phyloP scores from a whole-genome alignment of 2,113 vertebrate genomes.

The Psittacara wagleri region DNA sequence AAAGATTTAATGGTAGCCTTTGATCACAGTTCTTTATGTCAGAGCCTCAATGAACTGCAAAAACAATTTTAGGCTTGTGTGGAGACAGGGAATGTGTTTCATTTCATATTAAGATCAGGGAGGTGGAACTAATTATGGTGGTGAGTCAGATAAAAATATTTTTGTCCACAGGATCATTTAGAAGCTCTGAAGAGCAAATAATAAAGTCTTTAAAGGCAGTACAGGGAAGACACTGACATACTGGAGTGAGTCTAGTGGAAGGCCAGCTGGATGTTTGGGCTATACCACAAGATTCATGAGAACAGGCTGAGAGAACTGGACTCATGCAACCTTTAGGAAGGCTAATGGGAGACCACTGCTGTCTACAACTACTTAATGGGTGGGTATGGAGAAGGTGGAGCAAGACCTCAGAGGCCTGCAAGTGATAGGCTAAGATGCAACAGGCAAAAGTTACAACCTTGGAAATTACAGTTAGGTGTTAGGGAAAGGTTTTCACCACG shows the following conservation, averaged over 20 bases:
- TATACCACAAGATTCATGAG: neutral
- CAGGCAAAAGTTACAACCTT: neutral
- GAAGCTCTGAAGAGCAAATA: neutral
- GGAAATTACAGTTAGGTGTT: neutral
- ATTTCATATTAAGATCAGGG: neutral
- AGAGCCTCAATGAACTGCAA: neutral
- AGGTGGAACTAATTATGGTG: neutral
- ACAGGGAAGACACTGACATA: neutral
- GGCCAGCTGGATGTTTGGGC: neutral
- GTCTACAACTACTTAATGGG: neutral
- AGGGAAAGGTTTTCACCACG: neutral
- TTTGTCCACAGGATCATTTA: neutral
- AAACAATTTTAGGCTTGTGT: neutral
- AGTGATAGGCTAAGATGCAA: neutral
- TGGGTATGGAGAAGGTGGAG: neutral
- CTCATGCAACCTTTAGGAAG: neutral
- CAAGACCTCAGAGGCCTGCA: neutral
- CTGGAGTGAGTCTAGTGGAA: neutral
- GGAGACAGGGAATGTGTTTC: neutral
- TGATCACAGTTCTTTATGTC: neutral
- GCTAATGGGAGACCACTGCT: neutral
- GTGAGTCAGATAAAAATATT: neutral
- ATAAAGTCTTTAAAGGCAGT: neutral
- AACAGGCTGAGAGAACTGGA: neutral
- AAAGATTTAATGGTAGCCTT: neutral